Percentiles rank a stretch among this genome's conserved stretches.
Evolutionary conservation across 2,113 vertebrate species (phyloP).

Genomic region (Leucopsar rothschildi): DNA sequence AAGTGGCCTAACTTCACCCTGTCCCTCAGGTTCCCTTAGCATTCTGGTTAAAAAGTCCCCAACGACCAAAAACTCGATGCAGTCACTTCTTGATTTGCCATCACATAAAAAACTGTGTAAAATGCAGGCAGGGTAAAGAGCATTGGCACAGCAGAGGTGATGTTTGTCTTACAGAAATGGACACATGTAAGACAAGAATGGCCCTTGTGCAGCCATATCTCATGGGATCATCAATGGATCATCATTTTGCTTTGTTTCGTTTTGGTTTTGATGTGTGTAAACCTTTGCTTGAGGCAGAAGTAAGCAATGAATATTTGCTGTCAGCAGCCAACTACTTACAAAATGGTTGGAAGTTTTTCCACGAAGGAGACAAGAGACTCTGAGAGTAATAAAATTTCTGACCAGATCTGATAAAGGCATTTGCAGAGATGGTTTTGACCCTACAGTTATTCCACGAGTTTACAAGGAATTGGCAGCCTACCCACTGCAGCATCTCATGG

Average conservation of each 20-base stretch:
- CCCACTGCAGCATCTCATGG: accelerated
- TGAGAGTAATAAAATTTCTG: not conserved
- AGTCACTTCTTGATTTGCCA: not conserved
- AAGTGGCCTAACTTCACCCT: not conserved
- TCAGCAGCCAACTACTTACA: not conserved
- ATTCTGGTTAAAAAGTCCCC: not conserved
- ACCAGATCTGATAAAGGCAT: not conserved
- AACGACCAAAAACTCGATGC: accelerated
- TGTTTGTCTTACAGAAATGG: not conserved
- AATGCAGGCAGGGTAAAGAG: not conserved
- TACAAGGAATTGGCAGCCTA: not conserved
- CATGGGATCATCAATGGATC: not conserved
- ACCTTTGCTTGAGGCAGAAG: not conserved
- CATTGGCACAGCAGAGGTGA: not conserved
- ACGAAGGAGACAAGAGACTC: not conserved
- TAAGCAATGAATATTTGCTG: conserved; percentile 17
- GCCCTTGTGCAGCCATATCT: not conserved
- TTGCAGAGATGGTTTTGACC: not conserved
- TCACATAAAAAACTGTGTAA: not conserved
- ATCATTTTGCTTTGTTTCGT: not conserved
- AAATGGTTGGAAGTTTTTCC: not conserved
- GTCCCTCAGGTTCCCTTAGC: not conserved
- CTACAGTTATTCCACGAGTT: not conserved
- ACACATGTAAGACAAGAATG: not conserved
- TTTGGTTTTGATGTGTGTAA: conserved; percentile 23